Percentiles rank a stretch among this genome's conserved stretches.
These are phyloP conservation scores for Lymantria monacha DNA, from an alignment of 2,888 invertebrate genomes.

Conservation along the genomic window DNA sequence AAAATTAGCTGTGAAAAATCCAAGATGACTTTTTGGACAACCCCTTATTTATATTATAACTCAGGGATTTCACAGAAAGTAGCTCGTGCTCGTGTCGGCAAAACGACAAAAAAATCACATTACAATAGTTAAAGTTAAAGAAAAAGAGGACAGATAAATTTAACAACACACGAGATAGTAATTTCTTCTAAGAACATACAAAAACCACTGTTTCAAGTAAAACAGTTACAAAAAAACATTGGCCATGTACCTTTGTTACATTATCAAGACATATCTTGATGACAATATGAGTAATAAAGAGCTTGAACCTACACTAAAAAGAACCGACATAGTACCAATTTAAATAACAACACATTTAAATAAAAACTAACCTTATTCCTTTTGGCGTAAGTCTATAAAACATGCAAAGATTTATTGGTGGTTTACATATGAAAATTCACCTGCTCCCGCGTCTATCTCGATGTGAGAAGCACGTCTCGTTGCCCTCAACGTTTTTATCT, in stretches of 20 bases:
- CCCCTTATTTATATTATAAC: too few relatives aligned
- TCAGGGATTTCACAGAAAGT: too few relatives aligned
- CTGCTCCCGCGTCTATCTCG: constrained; percentile 64
- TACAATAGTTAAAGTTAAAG: too few relatives aligned
- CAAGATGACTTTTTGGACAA: too few relatives aligned
- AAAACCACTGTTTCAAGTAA: constrained; percentile 33
- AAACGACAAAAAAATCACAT: too few relatives aligned
- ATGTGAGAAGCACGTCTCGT: constrained; percentile 73
- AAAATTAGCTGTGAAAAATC: too few relatives aligned
- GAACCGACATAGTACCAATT: constrained; percentile 21
- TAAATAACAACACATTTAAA: constrained; percentile 2
- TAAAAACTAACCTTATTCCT: constrained; percentile 34
- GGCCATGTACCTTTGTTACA: constrained; percentile 61
- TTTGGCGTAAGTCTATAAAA: constrained; percentile 21
- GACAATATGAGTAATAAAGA: constrained; percentile 68
- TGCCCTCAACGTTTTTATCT: constrained; percentile 60
- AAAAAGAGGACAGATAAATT: not conserved
- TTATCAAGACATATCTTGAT: constrained; percentile 60
- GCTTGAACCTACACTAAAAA: constrained; percentile 49
- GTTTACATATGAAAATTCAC: constrained; percentile 64
- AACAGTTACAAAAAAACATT: constrained; percentile 38
- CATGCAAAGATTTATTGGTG: constrained; percentile 27
- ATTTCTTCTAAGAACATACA: constrained; percentile 24
- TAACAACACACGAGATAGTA: constrained; percentile 13
- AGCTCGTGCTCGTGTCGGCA: too few relatives aligned